Evolutionary conservation across 2,797 vertebrate species (phyloP), one percentile per base, ranked within the genome.

Genomic region (Rhynchotus rufescens): DNA sequence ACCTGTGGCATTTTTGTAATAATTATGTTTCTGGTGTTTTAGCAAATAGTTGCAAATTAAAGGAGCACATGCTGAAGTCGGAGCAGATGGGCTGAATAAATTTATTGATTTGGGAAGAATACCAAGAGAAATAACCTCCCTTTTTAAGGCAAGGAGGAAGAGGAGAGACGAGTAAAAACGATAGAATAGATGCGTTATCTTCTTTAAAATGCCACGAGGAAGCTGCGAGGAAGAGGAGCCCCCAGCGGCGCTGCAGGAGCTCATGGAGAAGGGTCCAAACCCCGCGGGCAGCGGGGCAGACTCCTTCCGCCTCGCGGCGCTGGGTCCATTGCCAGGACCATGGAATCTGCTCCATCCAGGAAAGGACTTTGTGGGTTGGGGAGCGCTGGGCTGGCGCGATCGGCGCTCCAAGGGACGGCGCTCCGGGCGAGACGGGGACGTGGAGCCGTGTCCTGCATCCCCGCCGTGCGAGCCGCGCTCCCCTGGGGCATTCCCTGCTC

Each of bases 61-160:
- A 74, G 72, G 28, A 79, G 75, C 1, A 0, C 9, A 4, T 12
- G 42, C 64, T 77, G 76, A 49, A 93, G 79, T 49, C 36, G 14
- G 84, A 95, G 81, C 91, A 96, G 92, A 90, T 86, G 84, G 92
- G 80, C 80, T 93, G 87, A 89, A 92, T 87, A 56, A 54, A 92
- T 84, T 74, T 57, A 86, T 74, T 10, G 82, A 64, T 82, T 90
- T 8, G 4, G 87, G 84, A 84, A 45, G 86, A 77, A 65, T 9
- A 84, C 56, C 81, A 88, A 74, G 40, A 86, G 75, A 71, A 90
- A 92, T 56, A 90, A 73, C 44, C 34, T 88, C n/a, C 14, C 5
- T 6, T 80, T 62, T 21, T 16, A 51, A 45, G 67, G 51, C 71
- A 76, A 25, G 34, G 30, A 73, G n/a, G 68, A 56, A 38, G n/a